phyloP scores from a whole-genome alignment of 30 jellyfish, hydroid and myxozoan genomes.

The Morbakka virulenta region DNA sequence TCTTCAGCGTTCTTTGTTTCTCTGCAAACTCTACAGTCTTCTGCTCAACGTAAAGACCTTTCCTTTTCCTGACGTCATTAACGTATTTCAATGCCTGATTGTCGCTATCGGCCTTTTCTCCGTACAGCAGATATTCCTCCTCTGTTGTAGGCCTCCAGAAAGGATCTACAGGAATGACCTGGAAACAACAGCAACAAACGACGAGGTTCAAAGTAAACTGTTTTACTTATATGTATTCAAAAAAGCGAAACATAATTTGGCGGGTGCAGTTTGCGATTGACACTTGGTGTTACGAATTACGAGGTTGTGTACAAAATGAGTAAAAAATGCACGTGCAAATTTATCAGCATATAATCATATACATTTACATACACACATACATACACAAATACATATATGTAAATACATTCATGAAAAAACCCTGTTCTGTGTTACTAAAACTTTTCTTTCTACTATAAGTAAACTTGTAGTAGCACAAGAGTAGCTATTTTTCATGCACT shows the following conservation, averaged over 20 bases:
- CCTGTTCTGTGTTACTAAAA: too few species aligned
- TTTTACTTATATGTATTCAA: background rate
- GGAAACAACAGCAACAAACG: background rate
- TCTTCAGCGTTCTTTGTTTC: slow-evolving; percentile 96
- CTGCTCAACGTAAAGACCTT: slow-evolving; percentile 95
- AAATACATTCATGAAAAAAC: too few species aligned
- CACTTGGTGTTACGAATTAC: too few species aligned
- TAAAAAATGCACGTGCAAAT: too few species aligned
- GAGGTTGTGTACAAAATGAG: too few species aligned
- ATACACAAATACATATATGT: too few species aligned
- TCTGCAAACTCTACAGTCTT: slow-evolving; percentile 95
- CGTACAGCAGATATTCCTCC: slow-evolving; percentile 88
- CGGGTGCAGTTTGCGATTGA: background rate
- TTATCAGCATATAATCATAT: too few species aligned
- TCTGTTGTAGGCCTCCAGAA: slow-evolving; percentile 99
- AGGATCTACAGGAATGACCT: slow-evolving; percentile 94
- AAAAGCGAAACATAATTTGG: background rate
- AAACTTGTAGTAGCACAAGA: too few species aligned
- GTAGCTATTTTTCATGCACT: too few species aligned
- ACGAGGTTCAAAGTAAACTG: background rate
- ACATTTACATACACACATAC: too few species aligned
- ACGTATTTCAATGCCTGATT: slow-evolving; percentile 94
- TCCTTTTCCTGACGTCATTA: slow-evolving; percentile 74
- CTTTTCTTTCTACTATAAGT: too few species aligned
- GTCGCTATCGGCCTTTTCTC: slow-evolving; percentile 96